Evolutionary conservation across 2,797 vertebrate genomes (phyloP).

Genomic region (Todus mexicanus): DNA sequence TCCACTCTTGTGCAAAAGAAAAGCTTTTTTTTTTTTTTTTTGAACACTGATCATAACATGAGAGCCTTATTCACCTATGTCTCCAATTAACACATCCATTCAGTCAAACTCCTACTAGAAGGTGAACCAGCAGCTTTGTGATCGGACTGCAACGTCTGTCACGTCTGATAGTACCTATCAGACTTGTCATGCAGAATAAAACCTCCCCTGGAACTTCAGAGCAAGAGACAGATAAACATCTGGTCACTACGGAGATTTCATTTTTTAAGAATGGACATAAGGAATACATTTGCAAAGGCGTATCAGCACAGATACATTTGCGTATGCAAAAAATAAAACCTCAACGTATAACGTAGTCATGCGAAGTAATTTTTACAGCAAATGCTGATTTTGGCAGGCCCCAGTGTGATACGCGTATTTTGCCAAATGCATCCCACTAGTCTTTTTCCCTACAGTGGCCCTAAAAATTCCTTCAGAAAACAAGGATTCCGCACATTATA

Average conservation of each 20-base stretch:
- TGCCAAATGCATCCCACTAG: neutral
- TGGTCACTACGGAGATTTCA: neutral
- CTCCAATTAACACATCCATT: neutral
- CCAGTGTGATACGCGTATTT: neutral
- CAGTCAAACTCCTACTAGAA: neutral
- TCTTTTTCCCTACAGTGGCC: neutral
- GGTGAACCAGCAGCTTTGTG: neutral
- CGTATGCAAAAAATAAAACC: neutral
- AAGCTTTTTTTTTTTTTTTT: too few species aligned
- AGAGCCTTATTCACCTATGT: neutral
- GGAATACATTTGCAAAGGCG: neutral
- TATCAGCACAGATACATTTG: neutral
- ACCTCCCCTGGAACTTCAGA: neutral
- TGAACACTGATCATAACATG: neutral
- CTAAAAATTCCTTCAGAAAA: slow-evolving; percentile 17
- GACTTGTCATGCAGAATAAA: neutral
- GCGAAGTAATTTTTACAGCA: neutral
- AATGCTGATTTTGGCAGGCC: slow-evolving; percentile 35
- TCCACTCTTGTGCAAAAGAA: neutral
- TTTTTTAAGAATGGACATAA: neutral
- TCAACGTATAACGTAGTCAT: neutral
- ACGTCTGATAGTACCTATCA: neutral
- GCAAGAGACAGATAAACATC: neutral
- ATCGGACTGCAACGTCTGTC: neutral
- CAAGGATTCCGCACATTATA: neutral